These are phyloP conservation scores for Coenobita brevimanus DNA, from an alignment of 1,140 invertebrate genomes.

Conservation along the genomic window DNA sequence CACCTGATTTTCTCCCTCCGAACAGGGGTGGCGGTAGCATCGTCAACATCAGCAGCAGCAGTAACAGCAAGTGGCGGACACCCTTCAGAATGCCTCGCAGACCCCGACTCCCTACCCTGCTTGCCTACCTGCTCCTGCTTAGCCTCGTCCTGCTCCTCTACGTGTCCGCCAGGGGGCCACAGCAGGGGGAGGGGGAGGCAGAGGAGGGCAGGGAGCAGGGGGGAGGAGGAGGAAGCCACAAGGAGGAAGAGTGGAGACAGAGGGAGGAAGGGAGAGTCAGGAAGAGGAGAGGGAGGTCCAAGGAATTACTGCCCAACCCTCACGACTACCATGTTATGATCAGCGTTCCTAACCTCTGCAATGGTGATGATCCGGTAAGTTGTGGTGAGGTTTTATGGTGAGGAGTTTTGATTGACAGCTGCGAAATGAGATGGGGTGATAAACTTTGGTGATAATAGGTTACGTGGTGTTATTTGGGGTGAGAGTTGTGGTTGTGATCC, in stretches of 20 bases:
- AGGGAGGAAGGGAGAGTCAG: neutral
- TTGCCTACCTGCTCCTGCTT: slow-evolving; percentile 33
- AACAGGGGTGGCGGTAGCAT: neutral
- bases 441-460: no score
- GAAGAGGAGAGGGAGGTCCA: slow-evolving; percentile 40
- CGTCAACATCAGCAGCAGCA: neutral
- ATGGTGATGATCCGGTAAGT: slow-evolving; percentile 5
- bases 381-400: no score
- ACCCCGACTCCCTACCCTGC: slow-evolving; percentile 33
- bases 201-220: neutral
- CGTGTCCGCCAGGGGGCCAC: slow-evolving; percentile 24
- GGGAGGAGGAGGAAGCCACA: neutral
- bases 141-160: slow-evolving; percentile 38
- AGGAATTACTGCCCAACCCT: slow-evolving; percentile 27
- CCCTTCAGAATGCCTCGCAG: slow-evolving; percentile 38
- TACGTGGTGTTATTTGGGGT: no score
- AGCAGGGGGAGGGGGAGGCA: neutral
- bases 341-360: slow-evolving; percentile 42
- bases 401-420: no score
- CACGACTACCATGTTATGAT: slow-evolving; percentile 54
- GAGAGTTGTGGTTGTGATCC: no score
- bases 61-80: slow-evolving; percentile 30
- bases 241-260: neutral
- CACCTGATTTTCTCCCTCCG: no score
- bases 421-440: no score